phyloP scores from a whole-genome alignment of 2,888 invertebrate genomes.

The Dusona sp. region DNA sequence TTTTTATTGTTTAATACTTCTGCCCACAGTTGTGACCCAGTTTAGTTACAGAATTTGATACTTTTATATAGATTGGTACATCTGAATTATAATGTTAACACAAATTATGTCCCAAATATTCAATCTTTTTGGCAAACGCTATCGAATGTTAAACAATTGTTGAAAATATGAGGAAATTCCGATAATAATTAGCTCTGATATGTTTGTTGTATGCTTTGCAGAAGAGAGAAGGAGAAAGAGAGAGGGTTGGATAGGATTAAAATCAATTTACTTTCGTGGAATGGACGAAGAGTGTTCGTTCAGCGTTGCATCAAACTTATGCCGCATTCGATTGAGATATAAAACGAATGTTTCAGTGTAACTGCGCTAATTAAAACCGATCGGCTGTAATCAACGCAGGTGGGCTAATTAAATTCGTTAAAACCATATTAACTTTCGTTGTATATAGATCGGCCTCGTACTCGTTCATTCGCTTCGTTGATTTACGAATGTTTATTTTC shows the following conservation, averaged over 20 bases:
- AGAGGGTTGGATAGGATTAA: neutral
- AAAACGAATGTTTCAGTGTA: conserved; percentile 33
- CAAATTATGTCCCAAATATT: too few species aligned
- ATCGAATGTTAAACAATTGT: neutral
- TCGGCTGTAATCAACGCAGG: conserved; percentile 51
- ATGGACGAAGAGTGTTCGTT: conserved; percentile 1
- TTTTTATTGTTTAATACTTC: too few species aligned
- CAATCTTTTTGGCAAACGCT: neutral
- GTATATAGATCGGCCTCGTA: neutral
- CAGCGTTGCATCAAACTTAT: conserved; percentile 47
- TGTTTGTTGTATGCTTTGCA: too few species aligned
- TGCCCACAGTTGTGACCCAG: too few species aligned
- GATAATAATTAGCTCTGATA: too few species aligned
- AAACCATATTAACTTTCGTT: conserved; percentile 43
- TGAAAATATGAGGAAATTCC: neutral
- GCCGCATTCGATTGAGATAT: conserved; percentile 34
- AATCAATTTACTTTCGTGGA: conserved; percentile 10
- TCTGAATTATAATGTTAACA: too few species aligned
- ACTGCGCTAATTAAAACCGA: conserved; percentile 61
- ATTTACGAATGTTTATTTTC: conserved; percentile 48
- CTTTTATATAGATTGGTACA: too few species aligned
- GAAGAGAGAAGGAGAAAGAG: neutral
- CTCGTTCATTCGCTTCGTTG: conserved; percentile 50
- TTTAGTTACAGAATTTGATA: too few species aligned
- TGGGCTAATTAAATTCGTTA: conserved; percentile 62